Conservation (phyloP, 1,140 invertebrate species). For the Hetaerina americana region DNA sequence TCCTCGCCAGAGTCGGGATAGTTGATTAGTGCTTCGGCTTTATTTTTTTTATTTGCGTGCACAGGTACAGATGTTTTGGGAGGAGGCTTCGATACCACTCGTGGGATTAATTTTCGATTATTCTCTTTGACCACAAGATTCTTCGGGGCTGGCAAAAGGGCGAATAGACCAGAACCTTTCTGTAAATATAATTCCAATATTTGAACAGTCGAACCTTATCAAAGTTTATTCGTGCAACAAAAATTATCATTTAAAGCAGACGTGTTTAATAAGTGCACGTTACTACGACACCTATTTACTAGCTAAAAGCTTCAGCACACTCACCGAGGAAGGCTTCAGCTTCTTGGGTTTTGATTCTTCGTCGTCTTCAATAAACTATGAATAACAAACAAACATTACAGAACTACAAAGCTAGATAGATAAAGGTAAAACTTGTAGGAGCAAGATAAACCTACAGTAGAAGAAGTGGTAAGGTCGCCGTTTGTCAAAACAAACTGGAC, state of each 20-base stretch:
- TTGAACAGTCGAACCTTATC: too few relatives aligned
- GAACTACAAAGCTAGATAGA: too few relatives aligned
- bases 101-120: not conserved
- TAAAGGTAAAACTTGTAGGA: too few relatives aligned
- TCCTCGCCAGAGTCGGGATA: conserved; percentile 1
- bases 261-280: not conserved
- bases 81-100: not conserved
- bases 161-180: not conserved
- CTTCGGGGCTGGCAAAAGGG: not conserved
- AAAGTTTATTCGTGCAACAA: too few relatives aligned
- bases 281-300: too few relatives aligned
- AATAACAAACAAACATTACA: too few relatives aligned
- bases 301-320: not conserved
- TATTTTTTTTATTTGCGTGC: not conserved
- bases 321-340: not conserved
- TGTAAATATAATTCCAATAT: not conserved
- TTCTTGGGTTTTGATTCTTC: not conserved
- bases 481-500: too few relatives aligned
- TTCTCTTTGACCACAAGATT: not conserved
- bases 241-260: too few relatives aligned
- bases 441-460: too few relatives aligned
- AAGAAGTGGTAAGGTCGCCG: too few relatives aligned
- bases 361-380: not conserved
- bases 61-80: conserved; percentile 18
- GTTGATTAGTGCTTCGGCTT: not conserved